Evolutionary conservation across 2,113 vertebrate genomes (phyloP).

Genomic region (Otis tarda): DNA sequence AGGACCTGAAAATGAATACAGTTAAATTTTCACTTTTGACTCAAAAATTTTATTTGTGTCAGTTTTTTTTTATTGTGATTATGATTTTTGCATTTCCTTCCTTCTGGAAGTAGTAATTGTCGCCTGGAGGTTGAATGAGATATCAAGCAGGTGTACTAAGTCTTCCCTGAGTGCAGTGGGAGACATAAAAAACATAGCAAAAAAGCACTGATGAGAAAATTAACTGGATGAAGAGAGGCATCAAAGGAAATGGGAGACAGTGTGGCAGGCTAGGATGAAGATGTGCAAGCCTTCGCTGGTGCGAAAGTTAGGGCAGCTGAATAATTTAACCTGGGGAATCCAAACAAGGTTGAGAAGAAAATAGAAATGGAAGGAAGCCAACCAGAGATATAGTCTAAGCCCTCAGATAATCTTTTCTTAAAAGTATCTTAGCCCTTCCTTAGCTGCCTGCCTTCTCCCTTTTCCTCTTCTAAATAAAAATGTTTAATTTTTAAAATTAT

Average conservation of each 20-base stretch:
- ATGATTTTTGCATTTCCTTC: not conserved
- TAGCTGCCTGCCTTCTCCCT: not conserved
- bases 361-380: not conserved
- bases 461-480: conserved; percentile 5
- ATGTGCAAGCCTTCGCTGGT: not conserved
- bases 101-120: not conserved
- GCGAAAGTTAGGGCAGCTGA: not conserved
- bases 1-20: not conserved
- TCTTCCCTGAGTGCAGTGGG: not conserved
- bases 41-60: not conserved
- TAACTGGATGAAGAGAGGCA: not conserved
- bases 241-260: not conserved
- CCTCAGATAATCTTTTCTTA: not conserved
- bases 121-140: not conserved
- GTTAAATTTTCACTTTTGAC: not conserved
- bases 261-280: not conserved
- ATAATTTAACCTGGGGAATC: not conserved
- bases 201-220: not conserved
- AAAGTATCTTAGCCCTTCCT: not conserved
- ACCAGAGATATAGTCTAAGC: not conserved
- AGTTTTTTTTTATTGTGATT: not conserved
- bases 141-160: not conserved
- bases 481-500: not conserved
- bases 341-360: not conserved
- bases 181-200: not conserved